Percentiles rank a stretch among this genome's conserved stretches.
Conservation (phyloP, 2,113 vertebrate genomes). For the Microcebus tavaratra region DNA sequence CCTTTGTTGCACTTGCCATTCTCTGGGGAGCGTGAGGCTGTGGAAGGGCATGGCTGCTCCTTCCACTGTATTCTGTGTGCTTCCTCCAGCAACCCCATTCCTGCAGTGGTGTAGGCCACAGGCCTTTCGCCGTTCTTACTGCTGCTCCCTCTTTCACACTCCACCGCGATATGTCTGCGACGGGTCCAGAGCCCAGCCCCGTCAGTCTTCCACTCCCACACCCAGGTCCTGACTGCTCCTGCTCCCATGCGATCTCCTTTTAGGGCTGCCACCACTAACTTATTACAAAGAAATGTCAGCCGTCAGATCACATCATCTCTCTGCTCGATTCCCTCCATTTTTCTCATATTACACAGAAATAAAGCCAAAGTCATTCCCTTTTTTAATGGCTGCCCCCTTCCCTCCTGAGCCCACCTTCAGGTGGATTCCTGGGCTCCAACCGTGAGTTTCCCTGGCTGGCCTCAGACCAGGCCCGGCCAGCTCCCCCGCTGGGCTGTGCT, state of each 20-base stretch:
- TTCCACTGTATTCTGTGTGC: neutral
- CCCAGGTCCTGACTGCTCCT: neutral
- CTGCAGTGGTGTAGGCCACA: neutral
- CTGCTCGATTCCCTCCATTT: neutral
- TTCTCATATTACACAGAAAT: neutral
- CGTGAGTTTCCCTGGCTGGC: neutral
- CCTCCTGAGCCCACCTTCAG: neutral
- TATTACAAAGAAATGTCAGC: neutral
- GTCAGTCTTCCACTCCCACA: accelerated
- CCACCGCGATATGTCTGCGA: accelerated
- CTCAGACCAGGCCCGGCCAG: accelerated
- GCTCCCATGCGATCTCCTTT: neutral
- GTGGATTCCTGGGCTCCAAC: accelerated
- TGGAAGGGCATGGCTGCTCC: neutral
- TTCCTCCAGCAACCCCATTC: neutral
- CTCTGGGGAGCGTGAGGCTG: neutral
- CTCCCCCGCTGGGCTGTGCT: accelerated
- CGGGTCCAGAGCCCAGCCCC: accelerated
- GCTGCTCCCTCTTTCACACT: neutral
- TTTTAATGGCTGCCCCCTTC: neutral
- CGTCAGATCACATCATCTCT: neutral
- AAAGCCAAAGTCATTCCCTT: neutral
- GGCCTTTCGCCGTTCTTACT: neutral
- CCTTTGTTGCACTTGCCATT: neutral
- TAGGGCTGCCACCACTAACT: neutral